Evolutionary conservation across 1,140 invertebrate genomes (phyloP), one percentile per base, ranked within the genome.

Genomic region (Varroa destructor): DNA sequence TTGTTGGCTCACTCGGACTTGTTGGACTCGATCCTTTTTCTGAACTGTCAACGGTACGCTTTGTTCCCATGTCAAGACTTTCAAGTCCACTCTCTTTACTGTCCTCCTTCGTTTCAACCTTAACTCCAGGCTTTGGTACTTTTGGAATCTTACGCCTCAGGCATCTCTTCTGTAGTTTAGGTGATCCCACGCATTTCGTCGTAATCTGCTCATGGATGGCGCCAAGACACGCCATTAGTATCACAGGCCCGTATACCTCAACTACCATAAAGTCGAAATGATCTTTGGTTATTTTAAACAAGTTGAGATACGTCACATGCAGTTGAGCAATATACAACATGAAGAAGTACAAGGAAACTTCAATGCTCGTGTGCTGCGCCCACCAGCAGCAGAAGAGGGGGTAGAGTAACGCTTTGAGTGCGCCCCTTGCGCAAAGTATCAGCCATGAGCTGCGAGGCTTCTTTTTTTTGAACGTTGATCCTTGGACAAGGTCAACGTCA

Each of bases 401-500:
- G 71, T 94, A 82, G 77, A 94, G 86, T 36, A 93, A 74, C 51
- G 91, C 85, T 72, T 91, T 83, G 58, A 88, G 61, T 8, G 61
- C 61, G 40, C 61, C 61, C 40, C 37, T 67, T 14, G 61, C 61
- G 46, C 61, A 67, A 12, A 67, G 37, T 37, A 67, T 67, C 10
- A 67, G 61, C 61, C 12, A 67, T 67, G 61, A 67, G 46, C 61
- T 67, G 71, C 80, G 78, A 10, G 81, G 80, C 72, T 81, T 81
- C 37, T 79, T 78, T 74, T 81, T 82, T 6, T 79, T 75, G 74
- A 82, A 82, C 6, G 79, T 79, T 54, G 79, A 82, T 71, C 78
- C 87, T 87, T 91, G 84, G 25, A 97, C 90, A 76, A 96, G 84
- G 83, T 97, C 93, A 43, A 97, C 88, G 84, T 97, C 93, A 75